Conservation (phyloP, 2,888 invertebrate species). For the Ochropleura leucogaster region DNA sequence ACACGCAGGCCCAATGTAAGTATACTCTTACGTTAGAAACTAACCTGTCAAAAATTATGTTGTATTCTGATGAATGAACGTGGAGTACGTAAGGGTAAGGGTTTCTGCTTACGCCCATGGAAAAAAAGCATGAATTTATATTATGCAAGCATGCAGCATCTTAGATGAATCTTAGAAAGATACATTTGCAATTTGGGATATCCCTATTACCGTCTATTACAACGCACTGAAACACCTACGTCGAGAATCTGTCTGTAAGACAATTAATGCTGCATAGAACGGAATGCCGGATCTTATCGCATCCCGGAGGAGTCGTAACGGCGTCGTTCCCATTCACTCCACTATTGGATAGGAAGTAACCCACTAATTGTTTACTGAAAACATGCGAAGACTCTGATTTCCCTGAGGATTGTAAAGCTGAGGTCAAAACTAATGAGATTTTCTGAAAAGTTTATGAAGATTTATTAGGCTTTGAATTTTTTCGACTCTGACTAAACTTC, state of each 20-base stretch:
- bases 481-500: neutral
- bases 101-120: neutral
- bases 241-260: neutral
- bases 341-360: constrained; percentile 12
- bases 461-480: neutral
- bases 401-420: constrained; percentile 14
- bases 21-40: neutral
- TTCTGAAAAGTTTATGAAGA: constrained; percentile 3
- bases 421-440: constrained; percentile 24
- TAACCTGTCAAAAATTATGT: neutral
- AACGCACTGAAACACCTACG: neutral
- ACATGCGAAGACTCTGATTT: constrained; percentile 33
- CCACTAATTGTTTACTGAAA: constrained; percentile 47
- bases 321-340: constrained; percentile 8
- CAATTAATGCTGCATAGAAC: constrained; percentile 18
- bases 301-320: constrained; percentile 22
- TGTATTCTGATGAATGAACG: neutral
- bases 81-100: neutral
- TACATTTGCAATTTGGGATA: neutral
- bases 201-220: neutral
- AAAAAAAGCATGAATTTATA: neutral
- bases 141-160: neutral
- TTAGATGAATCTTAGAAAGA: neutral
- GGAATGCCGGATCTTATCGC: constrained; percentile 1
- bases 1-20: too few species aligned